Evolutionary conservation across 2,888 invertebrate species (phyloP).

Genomic region (Rotaria socialis): DNA sequence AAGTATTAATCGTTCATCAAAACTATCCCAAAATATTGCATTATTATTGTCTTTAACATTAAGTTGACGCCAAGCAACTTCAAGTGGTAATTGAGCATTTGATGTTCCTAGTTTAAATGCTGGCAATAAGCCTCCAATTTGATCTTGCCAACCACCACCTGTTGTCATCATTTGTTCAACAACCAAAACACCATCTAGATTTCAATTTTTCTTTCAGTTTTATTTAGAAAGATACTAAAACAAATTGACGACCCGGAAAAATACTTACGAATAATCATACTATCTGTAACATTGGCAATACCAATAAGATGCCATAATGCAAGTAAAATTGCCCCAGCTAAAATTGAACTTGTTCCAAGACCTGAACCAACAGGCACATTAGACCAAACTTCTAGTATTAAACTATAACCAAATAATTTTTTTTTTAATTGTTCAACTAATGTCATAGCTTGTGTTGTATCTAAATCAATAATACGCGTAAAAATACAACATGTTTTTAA

Average conservation of each 20-base stretch:
- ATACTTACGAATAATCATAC: conserved; percentile 47
- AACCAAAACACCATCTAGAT: conserved; percentile 38
- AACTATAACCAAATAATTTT: conserved; percentile 57
- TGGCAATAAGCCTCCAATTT: conserved; percentile 50
- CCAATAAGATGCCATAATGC: conserved; percentile 60
- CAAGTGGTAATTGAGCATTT: conserved; percentile 54
- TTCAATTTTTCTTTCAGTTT: neutral
- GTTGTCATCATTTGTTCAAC: conserved; percentile 46
- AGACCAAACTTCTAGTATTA: conserved; percentile 61
- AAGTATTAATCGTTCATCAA: conserved; percentile 60
- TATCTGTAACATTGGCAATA: conserved; percentile 52
- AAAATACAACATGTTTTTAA: conserved; percentile 61
- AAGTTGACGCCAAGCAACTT: conserved; percentile 50
- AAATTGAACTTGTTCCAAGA: conserved; percentile 63
- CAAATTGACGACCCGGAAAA: conserved; percentile 60
- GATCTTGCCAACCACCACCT: conserved; percentile 47
- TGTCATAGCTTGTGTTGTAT: conserved; percentile 47
- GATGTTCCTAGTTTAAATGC: conserved; percentile 60
- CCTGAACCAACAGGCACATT: conserved; percentile 62
- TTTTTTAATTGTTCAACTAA: conserved; percentile 54
- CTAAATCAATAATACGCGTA: conserved; percentile 56
- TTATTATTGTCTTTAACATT: conserved; percentile 48
- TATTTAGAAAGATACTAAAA: neutral
- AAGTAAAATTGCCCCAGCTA: conserved; percentile 62
- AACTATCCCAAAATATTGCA: conserved; percentile 49